Evolutionary conservation across 2,888 invertebrate genomes (phyloP).

Genomic region (Hypselothyrea guttata): DNA sequence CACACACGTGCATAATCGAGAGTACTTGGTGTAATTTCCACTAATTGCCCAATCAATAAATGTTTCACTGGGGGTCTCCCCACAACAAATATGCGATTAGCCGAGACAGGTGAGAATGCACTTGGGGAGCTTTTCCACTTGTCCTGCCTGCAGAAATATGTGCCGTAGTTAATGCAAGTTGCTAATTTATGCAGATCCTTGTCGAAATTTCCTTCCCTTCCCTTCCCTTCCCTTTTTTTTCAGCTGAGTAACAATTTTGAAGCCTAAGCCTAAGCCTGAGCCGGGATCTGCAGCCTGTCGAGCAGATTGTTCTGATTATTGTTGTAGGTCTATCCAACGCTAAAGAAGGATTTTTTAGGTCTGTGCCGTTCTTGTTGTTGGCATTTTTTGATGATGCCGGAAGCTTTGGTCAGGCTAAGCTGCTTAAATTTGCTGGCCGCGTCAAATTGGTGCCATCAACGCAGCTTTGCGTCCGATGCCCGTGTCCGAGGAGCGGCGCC

Average conservation of each 20-base stretch:
- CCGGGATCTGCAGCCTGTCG: not conserved
- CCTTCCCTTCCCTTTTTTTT: slow-evolving; percentile 19
- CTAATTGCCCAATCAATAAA: slow-evolving; percentile 73
- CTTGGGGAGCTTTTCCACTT: slow-evolving; percentile 1
- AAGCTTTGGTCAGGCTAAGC: slow-evolving; percentile 69
- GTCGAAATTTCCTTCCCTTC: slow-evolving; percentile 20
- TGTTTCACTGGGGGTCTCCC: not conserved
- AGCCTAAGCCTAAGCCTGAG: slow-evolving; percentile 1
- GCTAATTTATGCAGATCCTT: slow-evolving; percentile 46
- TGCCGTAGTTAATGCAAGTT: slow-evolving; percentile 11
- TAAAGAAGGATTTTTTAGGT: not conserved
- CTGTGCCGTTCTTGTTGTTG: too few relatives aligned
- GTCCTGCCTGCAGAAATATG: too few relatives aligned
- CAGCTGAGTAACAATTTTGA: slow-evolving; percentile 36
- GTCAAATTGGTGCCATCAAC: slow-evolving; percentile 73
- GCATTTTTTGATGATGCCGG: slow-evolving; percentile 27
- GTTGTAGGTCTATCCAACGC: too few relatives aligned
- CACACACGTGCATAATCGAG: slow-evolving; percentile 20
- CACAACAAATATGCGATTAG: not conserved
- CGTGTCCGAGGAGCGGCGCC: slow-evolving; percentile 6
- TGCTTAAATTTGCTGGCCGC: slow-evolving; percentile 68
- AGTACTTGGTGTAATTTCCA: slow-evolving; percentile 56
- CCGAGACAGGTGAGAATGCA: too few relatives aligned
- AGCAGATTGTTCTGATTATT: slow-evolving; percentile 30
- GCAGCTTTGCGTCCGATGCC: slow-evolving; percentile 46